Evolutionary conservation across 2,113 vertebrate genomes (phyloP).

Genomic region (Ctenomys sociabilis): DNA sequence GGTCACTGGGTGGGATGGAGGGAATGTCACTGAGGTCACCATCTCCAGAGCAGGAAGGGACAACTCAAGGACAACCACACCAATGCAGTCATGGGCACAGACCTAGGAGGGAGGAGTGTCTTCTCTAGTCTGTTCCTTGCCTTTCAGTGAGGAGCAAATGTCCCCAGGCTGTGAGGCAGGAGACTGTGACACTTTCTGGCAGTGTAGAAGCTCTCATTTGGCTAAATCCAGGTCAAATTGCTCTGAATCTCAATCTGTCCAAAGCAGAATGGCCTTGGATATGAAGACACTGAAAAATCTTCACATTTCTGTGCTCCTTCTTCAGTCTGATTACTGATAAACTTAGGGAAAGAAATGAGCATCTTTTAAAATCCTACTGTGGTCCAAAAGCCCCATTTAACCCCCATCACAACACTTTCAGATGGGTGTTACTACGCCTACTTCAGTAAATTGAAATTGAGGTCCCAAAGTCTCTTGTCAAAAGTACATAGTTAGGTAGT

Average conservation of each 20-base stretch:
- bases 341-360: not conserved
- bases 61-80: constrained; percentile 37
- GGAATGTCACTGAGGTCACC: not conserved
- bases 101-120: not conserved
- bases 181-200: not conserved
- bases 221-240: not conserved
- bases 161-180: not conserved
- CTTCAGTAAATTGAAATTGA: not conserved
- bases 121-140: not conserved
- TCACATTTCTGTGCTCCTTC: not conserved
- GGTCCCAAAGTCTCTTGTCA: not conserved
- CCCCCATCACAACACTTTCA: not conserved
- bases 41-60: not conserved
- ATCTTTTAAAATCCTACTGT: not conserved
- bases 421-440: not conserved
- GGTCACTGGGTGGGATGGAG: constrained; percentile 48
- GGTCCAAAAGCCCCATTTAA: not conserved
- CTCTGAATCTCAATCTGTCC: not conserved
- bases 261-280: not conserved
- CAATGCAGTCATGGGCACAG: not conserved
- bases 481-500: not conserved
- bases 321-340: not conserved
- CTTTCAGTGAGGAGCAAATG: not conserved
- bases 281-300: not conserved
- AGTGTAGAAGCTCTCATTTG: not conserved